These are phyloP conservation scores for Cheilosia vernalis DNA, from an alignment of 2,888 invertebrate genomes.

Conservation along the genomic window DNA sequence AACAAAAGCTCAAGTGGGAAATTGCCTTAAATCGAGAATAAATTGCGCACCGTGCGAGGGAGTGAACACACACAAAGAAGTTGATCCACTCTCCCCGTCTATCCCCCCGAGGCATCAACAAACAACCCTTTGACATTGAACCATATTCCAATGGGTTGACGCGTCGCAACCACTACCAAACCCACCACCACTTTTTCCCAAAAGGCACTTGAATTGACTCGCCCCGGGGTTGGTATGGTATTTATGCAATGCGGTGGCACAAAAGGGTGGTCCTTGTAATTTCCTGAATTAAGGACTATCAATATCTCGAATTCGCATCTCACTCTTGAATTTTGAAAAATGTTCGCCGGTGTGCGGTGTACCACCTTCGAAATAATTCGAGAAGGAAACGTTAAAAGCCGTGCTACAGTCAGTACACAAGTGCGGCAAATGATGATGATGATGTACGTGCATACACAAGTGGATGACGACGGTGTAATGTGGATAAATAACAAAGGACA, in stretches of 20 bases:
- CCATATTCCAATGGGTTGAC: slow-evolving; percentile 54
- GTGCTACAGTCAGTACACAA: neutral
- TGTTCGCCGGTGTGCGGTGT: slow-evolving; percentile 9
- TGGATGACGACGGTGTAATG: slow-evolving; percentile 25
- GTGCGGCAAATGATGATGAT: slow-evolving; percentile 5
- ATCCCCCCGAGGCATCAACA: slow-evolving; percentile 26
- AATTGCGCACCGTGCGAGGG: slow-evolving; percentile 63
- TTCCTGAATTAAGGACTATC: slow-evolving; percentile 68
- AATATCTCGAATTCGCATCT: slow-evolving; percentile 59
- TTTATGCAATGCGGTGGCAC: slow-evolving; percentile 18
- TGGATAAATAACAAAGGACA: slow-evolving; percentile 59
- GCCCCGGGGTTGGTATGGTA: slow-evolving; percentile 38
- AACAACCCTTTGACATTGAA: slow-evolving; percentile 73
- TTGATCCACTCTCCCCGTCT: slow-evolving; percentile 13
- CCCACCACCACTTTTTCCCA: slow-evolving; percentile 9
- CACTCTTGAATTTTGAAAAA: slow-evolving; percentile 31
- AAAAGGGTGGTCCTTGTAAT: slow-evolving; percentile 67
- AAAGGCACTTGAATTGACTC: slow-evolving; percentile 53
- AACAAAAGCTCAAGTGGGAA: slow-evolving; percentile 70
- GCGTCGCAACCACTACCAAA: neutral
- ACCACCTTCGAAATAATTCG: slow-evolving; percentile 8
- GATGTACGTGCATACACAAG: neutral
- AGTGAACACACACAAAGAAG: slow-evolving; percentile 40
- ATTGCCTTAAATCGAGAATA: slow-evolving; percentile 72
- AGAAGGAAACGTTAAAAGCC: slow-evolving; percentile 14